Percentiles rank a stretch among this genome's conserved stretches.
Conservation (phyloP, 1,140 invertebrate genomes). For the Zeugodacus cucurbitae region DNA sequence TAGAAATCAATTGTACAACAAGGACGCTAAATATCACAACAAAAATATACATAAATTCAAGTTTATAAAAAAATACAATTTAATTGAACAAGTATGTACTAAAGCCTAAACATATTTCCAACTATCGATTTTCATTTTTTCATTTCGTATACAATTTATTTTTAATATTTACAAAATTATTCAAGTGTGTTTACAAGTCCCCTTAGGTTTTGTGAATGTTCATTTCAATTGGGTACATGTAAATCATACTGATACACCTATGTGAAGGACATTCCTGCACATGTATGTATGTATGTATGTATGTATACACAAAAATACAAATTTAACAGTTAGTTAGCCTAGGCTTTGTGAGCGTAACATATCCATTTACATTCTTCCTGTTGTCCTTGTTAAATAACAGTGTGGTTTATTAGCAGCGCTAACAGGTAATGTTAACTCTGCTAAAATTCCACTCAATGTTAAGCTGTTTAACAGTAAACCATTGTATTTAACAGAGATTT, state of each 20-base stretch:
- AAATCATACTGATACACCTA: background rate
- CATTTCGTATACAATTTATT: background rate
- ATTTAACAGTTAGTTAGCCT: background rate
- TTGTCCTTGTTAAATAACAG: background rate
- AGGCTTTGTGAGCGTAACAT: background rate
- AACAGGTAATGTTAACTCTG: background rate
- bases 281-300: background rate
- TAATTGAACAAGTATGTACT: no score
- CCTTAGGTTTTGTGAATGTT: background rate
- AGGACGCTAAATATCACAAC: background rate
- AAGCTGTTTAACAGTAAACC: background rate
- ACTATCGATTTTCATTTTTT: background rate
- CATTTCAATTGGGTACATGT: background rate
- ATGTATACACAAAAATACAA: background rate
- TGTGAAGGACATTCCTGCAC: background rate
- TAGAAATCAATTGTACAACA: background rate
- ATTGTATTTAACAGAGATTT: background rate
- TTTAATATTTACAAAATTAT: background rate
- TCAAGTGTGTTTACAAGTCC: background rate
- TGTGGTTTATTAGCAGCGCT: background rate
- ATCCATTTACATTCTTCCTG: background rate
- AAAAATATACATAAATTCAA: background rate
- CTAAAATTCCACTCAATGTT: constrained; percentile 16
- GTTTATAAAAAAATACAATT: no score
- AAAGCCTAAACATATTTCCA: no score